Percentiles rank a stretch among this genome's conserved stretches.
These are phyloP conservation scores for Conops quadrifasciatus DNA, from an alignment of 2,888 invertebrate genomes.

Conservation along the genomic window DNA sequence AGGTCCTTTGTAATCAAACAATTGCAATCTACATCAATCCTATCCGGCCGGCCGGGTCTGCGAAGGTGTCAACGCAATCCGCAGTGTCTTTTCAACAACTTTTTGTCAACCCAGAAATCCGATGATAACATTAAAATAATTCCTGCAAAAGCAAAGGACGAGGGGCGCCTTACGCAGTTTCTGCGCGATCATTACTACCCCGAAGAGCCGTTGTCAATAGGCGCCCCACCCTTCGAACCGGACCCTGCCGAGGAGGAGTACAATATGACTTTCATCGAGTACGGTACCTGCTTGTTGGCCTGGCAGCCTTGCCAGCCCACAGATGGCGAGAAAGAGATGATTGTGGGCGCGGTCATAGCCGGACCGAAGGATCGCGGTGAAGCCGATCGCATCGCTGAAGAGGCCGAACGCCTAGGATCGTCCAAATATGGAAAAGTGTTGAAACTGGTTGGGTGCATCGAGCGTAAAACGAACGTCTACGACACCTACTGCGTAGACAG, in stretches of 20 bases:
- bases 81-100: neutral
- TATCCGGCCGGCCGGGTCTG: neutral
- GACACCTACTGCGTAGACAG: constrained; percentile 49
- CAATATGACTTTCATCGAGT: constrained; percentile 50
- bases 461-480: constrained; percentile 53
- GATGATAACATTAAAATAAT: constrained; percentile 45
- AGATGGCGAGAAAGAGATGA: neutral
- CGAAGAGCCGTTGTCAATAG: constrained; percentile 59
- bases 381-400: constrained; percentile 48
- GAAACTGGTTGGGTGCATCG: constrained; percentile 51
- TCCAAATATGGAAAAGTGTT: constrained; percentile 57
- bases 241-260: constrained; percentile 54
- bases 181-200: constrained; percentile 55
- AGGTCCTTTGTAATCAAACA: neutral
- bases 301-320: constrained; percentile 14
- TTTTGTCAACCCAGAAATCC: neutral
- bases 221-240: constrained; percentile 52
- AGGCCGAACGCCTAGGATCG: constrained; percentile 46
- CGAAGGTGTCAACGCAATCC: neutral
- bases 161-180: constrained; percentile 52
- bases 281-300: constrained; percentile 53
- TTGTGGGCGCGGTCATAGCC: constrained; percentile 56
- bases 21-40: neutral
- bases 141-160: constrained; percentile 47
- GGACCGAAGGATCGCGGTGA: constrained; percentile 54